Evolutionary conservation across 2,113 vertebrate genomes (phyloP), one percentile per base, ranked within the genome.

Genomic region (Myotis davidii): DNA sequence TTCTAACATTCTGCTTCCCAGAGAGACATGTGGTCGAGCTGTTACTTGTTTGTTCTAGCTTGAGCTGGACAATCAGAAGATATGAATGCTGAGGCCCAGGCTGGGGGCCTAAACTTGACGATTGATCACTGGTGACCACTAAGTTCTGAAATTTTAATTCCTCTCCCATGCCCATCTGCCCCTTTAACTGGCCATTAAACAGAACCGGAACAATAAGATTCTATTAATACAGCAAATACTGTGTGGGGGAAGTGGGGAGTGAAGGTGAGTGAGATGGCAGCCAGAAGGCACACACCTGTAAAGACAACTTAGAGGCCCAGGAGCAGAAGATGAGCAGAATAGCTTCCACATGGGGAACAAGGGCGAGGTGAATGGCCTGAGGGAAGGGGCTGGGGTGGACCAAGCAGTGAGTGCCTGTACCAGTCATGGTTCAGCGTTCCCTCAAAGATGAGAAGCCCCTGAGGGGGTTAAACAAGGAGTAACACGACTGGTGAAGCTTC

Each of bases 1-100:
- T 90, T 21, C 32, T 88, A 90, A 95, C 42, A 77, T 18, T 52
- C 20, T 59, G 27, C 83, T 93, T 96, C 85, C 34, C 50, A 82
- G 84, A 85, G 85, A 93, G 50, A 32, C 76, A 50, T 21, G 42
- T 85, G 45, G 78, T 11, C 78, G 48, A 42, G 50, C 12, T 90
- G 42, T 34, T n/a, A 54, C 59, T 76, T 32, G 20, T 74, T 50
- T 96, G 29, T 56, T 89, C 37, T 89, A 8, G 27, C 52, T 52
- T 39, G n/a, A 50, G 78, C 23, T 70, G 13, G 90, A 70, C 25
- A 61, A 64, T 61, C 34, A 79, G 11, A 1, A 3, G 61, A 85
- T 3, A 90, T 20, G 20, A 82, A 88, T 21, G 42, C n/a, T 72
- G 37, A 88, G 54, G 45, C 12, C 78, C 91, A 21, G 16, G 34